Conservation (phyloP, 2,797 vertebrate species). For the Danio tinwini region DNA sequence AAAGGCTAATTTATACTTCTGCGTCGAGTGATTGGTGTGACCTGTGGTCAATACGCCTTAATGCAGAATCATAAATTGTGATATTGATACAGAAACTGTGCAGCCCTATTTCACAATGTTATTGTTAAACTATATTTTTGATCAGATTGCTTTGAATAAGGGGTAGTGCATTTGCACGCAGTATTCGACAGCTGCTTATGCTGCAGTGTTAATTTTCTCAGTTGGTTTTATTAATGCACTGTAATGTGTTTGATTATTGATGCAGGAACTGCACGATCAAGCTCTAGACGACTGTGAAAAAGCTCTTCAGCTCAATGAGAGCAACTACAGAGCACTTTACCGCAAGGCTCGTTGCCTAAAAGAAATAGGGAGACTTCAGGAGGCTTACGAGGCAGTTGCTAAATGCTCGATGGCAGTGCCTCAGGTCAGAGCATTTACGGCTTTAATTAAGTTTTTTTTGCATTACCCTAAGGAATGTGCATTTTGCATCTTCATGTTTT, state of each 20-base stretch:
- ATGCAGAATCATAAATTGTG: too few relatives aligned
- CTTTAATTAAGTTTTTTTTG: neutral
- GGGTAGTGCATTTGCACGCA: neutral
- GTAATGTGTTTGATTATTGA: conserved; percentile 24
- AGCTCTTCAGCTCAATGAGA: conserved; percentile 86
- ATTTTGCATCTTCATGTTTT: conserved; percentile 29
- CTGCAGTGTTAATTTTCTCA: neutral
- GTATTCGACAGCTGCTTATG: neutral
- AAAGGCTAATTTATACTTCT: too few relatives aligned
- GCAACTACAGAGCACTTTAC: conserved; percentile 91
- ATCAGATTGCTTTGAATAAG: neutral
- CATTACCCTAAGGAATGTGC: neutral
- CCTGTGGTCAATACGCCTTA: too few relatives aligned
- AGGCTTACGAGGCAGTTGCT: conserved; percentile 93
- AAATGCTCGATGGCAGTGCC: conserved; percentile 94
- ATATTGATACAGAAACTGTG: too few relatives aligned
- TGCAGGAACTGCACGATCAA: conserved; percentile 87
- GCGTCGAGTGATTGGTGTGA: too few relatives aligned
- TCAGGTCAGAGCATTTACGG: conserved; percentile 79
- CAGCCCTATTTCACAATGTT: too few relatives aligned
- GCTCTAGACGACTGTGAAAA: conserved; percentile 91
- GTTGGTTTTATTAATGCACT: neutral
- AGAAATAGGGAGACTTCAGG: conserved; percentile 86
- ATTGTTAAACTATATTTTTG: neutral
- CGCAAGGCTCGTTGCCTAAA: conserved; percentile 91